These are phyloP conservation scores for Heliothis virescens DNA, from an alignment of 1,140 invertebrate genomes.

Conservation along the genomic window DNA sequence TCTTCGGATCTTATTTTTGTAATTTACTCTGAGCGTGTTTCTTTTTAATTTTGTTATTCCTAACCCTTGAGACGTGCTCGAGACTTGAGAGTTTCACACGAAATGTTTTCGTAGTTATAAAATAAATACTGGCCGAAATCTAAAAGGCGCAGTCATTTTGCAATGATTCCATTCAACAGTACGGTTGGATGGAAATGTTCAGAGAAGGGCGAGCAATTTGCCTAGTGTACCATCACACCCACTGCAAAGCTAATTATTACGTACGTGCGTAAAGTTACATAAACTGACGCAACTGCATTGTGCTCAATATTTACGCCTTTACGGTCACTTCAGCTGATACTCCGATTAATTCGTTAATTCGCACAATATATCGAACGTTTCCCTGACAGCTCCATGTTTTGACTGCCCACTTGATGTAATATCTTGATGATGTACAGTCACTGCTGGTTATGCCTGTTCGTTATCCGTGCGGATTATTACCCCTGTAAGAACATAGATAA, in stretches of 20 bases:
- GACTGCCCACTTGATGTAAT: neutral
- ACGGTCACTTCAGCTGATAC: constrained; percentile 27
- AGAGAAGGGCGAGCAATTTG: neutral
- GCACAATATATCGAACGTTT: constrained; percentile 14
- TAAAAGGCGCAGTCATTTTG: too few species aligned
- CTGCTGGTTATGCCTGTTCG: neutral
- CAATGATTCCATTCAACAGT: neutral
- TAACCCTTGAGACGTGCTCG: constrained; percentile 18
- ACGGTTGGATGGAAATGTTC: neutral
- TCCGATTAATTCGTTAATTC: constrained; percentile 21
- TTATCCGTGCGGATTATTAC: neutral
- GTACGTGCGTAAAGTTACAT: constrained; percentile 28
- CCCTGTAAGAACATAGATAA: neutral
- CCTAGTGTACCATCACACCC: constrained; percentile 1
- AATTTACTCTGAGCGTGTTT: constrained; percentile 1
- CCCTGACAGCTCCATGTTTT: constrained; percentile 25
- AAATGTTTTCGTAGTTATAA: neutral
- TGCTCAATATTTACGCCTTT: constrained; percentile 15
- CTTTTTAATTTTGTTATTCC: constrained; percentile 4
- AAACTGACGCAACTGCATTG: neutral
- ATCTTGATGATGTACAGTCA: neutral
- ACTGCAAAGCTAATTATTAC: neutral
- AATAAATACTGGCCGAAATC: too few species aligned
- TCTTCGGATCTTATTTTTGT: neutral
- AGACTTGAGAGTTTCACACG: neutral